Evolutionary conservation across 2,113 vertebrate species (phyloP).

Genomic region (Vulpes ferrilata): DNA sequence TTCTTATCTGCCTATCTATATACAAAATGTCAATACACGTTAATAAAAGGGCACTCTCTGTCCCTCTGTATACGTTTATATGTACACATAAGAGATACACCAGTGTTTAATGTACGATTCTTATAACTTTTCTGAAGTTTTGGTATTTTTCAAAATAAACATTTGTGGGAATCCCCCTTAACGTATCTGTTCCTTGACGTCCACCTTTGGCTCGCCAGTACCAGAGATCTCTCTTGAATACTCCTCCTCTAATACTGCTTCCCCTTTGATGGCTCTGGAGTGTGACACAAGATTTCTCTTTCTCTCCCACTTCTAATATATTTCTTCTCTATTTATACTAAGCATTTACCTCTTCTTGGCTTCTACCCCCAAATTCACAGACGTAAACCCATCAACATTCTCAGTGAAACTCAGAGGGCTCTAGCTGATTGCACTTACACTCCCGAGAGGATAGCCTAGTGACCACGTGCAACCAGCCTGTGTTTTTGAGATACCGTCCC

Average conservation of each 20-base stretch:
- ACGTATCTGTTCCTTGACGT: not conserved
- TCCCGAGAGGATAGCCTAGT: not conserved
- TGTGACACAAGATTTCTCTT: not conserved
- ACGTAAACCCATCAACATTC: not conserved
- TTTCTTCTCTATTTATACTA: not conserved
- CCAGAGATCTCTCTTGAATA: not conserved
- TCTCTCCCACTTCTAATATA: not conserved
- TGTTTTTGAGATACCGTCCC: not conserved
- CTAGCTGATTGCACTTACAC: not conserved
- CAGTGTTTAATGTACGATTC: not conserved
- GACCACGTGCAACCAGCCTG: not conserved
- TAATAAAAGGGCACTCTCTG: not conserved
- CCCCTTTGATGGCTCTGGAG: not conserved
- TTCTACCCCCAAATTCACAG: not conserved
- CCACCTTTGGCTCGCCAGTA: not conserved
- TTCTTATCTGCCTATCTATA: not conserved
- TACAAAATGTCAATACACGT: not conserved
- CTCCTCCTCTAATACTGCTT: not conserved
- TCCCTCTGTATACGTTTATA: not conserved
- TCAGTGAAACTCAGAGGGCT: not conserved
- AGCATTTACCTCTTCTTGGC: not conserved
- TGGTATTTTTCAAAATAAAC: slow-evolving; percentile 40
- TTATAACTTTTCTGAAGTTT: not conserved
- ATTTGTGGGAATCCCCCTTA: not conserved
- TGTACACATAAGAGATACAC: not conserved